Base-by-base conservation (phyloP, 2,888 invertebrate genomes). In the Nemotelus pantherinus region DNA sequence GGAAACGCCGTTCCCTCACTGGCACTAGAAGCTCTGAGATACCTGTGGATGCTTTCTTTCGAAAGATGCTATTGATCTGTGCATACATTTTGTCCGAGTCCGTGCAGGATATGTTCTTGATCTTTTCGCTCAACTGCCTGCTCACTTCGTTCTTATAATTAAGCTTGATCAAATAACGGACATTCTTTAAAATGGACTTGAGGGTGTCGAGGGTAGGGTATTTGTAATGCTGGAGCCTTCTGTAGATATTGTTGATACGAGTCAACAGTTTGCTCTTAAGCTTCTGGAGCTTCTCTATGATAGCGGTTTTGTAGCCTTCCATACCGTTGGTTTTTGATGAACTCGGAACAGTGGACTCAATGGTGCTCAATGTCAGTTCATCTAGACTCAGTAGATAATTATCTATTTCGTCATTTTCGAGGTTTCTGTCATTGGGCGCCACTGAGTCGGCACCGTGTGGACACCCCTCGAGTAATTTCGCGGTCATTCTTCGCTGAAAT, bases 341-440 rank as follows among this genome's bases (percentile, higher is more conserved):
- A 48, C 64, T 75, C 45, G 76, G 53, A 3, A 65, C 53, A 5
- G 39, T 41, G 10, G 5, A n/a, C 43, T 75, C 58, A 7, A 75
- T 75, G 3, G 75, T 50, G 2, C 9, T 25, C 10, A 43, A 41
- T 4, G 41, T 50, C 50, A 75, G 47, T 9, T 63, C 10, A n/a
- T 75, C 63, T 25, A 75, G 25, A 3, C 53, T 60, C n/a, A 43
- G 25, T 39, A 75, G 25, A 50, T 64, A 50, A 9, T 39, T 6
- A 48, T 75, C 53, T 50, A 75, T 75, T 64, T 75, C 75, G 3
- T 41, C 7, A 48, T 64, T 50, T 10, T 3, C 53, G 3, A 75
- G 48, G 10, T 75, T 75, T 41, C 64, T 60, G 50, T 63, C 60
- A n/a, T 64, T 63, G n/a, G 63, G 63, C 9, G 64, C 58, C 47